Conservation (phyloP, 2,888 invertebrate genomes). For the Melanostoma scalare region DNA sequence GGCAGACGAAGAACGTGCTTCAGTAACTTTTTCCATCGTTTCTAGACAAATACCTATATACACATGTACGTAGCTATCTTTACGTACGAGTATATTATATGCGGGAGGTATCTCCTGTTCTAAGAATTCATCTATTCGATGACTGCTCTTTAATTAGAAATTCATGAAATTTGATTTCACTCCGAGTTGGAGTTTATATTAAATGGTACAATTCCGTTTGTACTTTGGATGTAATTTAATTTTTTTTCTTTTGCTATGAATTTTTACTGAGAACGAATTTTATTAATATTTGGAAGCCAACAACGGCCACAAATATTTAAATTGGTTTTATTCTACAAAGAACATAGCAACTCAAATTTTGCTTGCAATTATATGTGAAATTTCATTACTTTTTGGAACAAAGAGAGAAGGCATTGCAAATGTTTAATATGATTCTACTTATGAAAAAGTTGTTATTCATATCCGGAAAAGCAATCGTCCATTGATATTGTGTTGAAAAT, state of each 20-base stretch:
- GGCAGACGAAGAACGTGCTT: slow-evolving; percentile 60
- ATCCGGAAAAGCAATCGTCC: too few species aligned
- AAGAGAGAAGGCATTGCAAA: background rate
- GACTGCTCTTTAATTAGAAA: slow-evolving; percentile 61
- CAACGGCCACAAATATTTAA: background rate
- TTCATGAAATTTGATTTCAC: slow-evolving; percentile 39
- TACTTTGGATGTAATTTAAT: background rate
- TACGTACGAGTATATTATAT: background rate
- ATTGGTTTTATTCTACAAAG: background rate
- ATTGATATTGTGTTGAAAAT: too few species aligned
- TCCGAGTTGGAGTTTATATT: background rate
- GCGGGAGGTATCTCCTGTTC: background rate
- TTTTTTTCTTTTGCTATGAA: background rate
- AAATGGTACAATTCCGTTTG: background rate
- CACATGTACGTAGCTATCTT: background rate
- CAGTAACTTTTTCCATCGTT: slow-evolving; percentile 59
- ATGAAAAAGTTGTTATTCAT: too few species aligned
- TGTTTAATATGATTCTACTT: too few species aligned
- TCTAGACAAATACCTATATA: slow-evolving; percentile 13
- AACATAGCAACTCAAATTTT: background rate
- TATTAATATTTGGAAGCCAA: background rate
- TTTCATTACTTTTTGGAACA: slow-evolving; percentile 9
- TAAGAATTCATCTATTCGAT: slow-evolving; percentile 29
- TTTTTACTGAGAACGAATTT: too few species aligned
- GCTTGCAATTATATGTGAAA: background rate